phyloP scores from a whole-genome alignment of 2,113 vertebrate genomes.

The Hippotragus niger region DNA sequence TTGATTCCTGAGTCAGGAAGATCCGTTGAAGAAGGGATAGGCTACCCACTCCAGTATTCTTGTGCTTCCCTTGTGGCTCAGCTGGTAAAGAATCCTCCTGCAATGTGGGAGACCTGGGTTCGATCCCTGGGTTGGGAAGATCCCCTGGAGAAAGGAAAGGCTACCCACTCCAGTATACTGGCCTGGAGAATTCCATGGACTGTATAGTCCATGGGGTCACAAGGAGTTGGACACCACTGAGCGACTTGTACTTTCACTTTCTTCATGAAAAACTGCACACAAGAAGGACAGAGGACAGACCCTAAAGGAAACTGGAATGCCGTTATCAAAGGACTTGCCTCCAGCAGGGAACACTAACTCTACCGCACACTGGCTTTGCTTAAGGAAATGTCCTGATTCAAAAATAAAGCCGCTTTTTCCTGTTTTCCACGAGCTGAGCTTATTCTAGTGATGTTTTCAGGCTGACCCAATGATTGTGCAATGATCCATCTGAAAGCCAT shows the following conservation, averaged over 20 bases:
- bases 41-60: not conserved
- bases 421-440: not conserved
- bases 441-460: not conserved
- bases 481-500: not conserved
- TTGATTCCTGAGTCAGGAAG: not conserved
- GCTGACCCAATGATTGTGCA: not conserved
- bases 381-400: not conserved
- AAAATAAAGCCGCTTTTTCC: not conserved
- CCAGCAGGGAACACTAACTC: not conserved
- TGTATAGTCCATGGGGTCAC: not conserved
- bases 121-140: not conserved
- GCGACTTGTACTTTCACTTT: not conserved
- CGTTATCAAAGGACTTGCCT: not conserved
- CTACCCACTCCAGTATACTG: not conserved
- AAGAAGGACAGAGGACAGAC: not conserved
- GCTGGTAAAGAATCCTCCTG: not conserved
- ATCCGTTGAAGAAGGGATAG: not conserved
- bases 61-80: not conserved
- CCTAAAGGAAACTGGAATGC: not conserved
- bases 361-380: not conserved
- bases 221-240: not conserved
- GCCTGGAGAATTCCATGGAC: not conserved
- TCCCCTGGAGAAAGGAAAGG: not conserved
- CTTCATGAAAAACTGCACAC: not conserved
- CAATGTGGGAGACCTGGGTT: not conserved